Conservation (phyloP, 1,140 invertebrate species). For the Drosophila lowei region DNA sequence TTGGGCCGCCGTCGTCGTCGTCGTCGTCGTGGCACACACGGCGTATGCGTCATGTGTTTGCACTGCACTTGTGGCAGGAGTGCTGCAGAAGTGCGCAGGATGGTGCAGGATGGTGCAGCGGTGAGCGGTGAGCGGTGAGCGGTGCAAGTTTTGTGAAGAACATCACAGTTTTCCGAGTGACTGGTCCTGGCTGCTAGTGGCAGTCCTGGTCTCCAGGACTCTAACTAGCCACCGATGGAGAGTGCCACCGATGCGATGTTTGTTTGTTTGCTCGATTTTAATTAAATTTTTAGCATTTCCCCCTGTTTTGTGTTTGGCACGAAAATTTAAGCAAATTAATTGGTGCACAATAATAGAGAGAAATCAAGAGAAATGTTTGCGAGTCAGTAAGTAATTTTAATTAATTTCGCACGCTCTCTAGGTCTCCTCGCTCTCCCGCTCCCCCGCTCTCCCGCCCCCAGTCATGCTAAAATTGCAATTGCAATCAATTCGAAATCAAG, state of each 20-base stretch:
- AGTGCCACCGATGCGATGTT: conserved; percentile 10
- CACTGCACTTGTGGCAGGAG: conserved; percentile 53
- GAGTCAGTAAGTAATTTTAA: conserved; percentile 62
- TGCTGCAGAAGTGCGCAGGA: background rate
- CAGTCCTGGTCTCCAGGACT: too few species aligned
- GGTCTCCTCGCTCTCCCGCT: background rate
- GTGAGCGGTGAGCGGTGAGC: conserved; percentile 2
- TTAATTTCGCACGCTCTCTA: conserved; percentile 48
- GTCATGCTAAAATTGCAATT: conserved; percentile 59
- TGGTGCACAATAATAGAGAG: conserved; percentile 36
- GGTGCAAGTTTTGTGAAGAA: conserved; percentile 28
- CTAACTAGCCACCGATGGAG: conserved; percentile 21
- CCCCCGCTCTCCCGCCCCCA: too few species aligned
- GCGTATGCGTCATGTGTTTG: conserved; percentile 66
- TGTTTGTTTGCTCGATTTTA: conserved; percentile 53
- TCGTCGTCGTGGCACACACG: conserved; percentile 15
- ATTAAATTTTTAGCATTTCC: conserved; percentile 68
- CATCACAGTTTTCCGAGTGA: conserved; percentile 2
- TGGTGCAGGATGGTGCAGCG: background rate
- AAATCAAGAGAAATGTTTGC: conserved; percentile 39
- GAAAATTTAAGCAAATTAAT: conserved; percentile 66
- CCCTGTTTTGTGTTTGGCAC: conserved; percentile 41
- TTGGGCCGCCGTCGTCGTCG: conserved; percentile 25
- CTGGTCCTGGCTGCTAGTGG: too few species aligned
- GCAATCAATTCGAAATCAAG: conserved; percentile 60